phyloP scores from a whole-genome alignment of 2,888 invertebrate genomes.

The Philopedon plagiatum region DNA sequence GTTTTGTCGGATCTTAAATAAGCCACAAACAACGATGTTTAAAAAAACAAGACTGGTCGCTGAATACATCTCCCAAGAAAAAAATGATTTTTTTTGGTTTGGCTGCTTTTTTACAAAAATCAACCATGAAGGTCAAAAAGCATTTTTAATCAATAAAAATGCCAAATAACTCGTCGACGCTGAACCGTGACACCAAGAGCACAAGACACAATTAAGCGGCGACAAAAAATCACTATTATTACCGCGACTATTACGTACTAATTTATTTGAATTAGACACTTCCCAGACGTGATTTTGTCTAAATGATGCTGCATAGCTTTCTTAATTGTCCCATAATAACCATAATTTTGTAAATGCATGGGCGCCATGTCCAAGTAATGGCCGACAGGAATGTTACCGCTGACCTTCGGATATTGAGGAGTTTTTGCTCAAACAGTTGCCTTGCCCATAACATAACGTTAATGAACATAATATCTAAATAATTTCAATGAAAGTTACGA shows the following conservation, averaged over 20 bases:
- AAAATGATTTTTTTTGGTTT: too few species aligned
- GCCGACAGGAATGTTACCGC: slow-evolving; percentile 60
- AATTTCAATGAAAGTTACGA: not conserved
- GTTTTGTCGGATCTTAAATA: too few species aligned
- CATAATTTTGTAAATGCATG: slow-evolving; percentile 58
- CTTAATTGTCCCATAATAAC: slow-evolving; percentile 54
- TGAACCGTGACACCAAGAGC: slow-evolving; percentile 5
- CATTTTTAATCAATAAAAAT: slow-evolving; percentile 7
- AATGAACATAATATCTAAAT: not conserved
- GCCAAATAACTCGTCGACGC: slow-evolving; percentile 15
- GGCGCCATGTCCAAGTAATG: slow-evolving; percentile 57
- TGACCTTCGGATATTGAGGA: slow-evolving; percentile 58
- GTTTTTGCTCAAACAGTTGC: not conserved
- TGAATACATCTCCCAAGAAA: too few species aligned
- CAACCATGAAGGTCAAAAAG: not conserved
- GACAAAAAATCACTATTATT: slow-evolving; percentile 28
- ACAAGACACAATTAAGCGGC: slow-evolving; percentile 15
- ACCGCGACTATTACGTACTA: slow-evolving; percentile 20
- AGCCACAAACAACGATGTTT: too few species aligned
- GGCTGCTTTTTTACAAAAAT: not conserved
- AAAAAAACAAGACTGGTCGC: too few species aligned
- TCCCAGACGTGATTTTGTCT: slow-evolving; percentile 47
- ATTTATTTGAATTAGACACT: slow-evolving; percentile 51
- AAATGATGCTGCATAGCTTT: slow-evolving; percentile 44
- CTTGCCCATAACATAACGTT: not conserved